Evolutionary conservation across 2,797 vertebrate species (phyloP).

Genomic region (Crenuchus spilurus): DNA sequence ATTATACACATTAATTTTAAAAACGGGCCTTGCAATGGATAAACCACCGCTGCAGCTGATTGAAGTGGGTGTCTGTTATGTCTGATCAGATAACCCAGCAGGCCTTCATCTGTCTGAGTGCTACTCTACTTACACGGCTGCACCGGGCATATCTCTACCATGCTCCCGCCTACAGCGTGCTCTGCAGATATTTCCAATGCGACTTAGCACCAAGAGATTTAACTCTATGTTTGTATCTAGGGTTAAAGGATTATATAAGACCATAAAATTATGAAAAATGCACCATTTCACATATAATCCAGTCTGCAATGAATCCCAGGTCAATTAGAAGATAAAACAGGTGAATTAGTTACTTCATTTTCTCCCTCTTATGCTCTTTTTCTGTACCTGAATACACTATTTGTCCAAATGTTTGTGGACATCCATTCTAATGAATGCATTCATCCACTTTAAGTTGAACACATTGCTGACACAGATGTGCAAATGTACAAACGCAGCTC

Average conservation of each 20-base stretch:
- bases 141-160: neutral
- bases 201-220: constrained; percentile 22
- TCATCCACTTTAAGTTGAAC: no score
- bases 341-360: neutral
- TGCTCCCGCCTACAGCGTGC: neutral
- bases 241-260: constrained; percentile 27
- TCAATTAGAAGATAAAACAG: neutral
- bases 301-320: constrained; percentile 12
- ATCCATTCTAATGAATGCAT: no score
- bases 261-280: constrained; percentile 39
- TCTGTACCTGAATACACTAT: no score
- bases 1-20: neutral
- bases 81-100: constrained; percentile 51
- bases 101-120: constrained; percentile 52
- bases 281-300: constrained; percentile 2
- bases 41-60: constrained; percentile 48
- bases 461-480: no score
- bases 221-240: constrained; percentile 17
- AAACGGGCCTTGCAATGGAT: constrained; percentile 26
- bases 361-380: no score
- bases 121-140: constrained; percentile 28
- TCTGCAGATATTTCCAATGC: constrained; percentile 29
- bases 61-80: constrained; percentile 48
- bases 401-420: no score
- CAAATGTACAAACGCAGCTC: no score